These are phyloP conservation scores for Cyaniris semiargus DNA, from an alignment of 2,888 invertebrate species.

Conservation along the genomic window DNA sequence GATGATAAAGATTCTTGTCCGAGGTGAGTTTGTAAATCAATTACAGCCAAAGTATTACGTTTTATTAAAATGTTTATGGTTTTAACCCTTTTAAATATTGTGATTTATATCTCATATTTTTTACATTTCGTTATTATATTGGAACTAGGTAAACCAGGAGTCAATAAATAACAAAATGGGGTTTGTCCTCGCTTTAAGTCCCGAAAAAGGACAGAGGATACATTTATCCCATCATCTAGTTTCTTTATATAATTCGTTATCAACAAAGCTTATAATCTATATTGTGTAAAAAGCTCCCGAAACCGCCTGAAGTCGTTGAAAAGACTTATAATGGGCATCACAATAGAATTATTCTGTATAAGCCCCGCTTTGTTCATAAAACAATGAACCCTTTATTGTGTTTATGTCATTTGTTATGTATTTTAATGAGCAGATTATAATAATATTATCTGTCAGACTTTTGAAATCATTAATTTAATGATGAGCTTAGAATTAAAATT, in stretches of 20 bases:
- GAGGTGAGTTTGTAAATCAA: too few species aligned
- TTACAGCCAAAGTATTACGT: too few species aligned
- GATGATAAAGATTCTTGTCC: too few species aligned
- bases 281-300: background rate
- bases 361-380: constrained; percentile 20
- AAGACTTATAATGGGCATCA: constrained; percentile 14
- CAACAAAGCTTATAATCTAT: background rate
- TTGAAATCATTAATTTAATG: background rate
- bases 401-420: constrained; percentile 6
- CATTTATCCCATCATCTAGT: too few species aligned
- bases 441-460: background rate
- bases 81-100: too few species aligned
- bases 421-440: constrained; percentile 7
- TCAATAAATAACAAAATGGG: too few species aligned
- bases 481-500: background rate
- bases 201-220: too few species aligned
- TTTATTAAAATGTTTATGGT: too few species aligned
- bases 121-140: too few species aligned
- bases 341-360: constrained; percentile 29
- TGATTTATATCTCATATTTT: too few species aligned
- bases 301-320: background rate
- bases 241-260: background rate
- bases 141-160: too few species aligned
- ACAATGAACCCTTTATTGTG: constrained; percentile 18
- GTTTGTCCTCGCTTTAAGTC: too few species aligned